Base-by-base conservation (phyloP, 2,888 invertebrate genomes). In the Baronia brevicornis region DNA sequence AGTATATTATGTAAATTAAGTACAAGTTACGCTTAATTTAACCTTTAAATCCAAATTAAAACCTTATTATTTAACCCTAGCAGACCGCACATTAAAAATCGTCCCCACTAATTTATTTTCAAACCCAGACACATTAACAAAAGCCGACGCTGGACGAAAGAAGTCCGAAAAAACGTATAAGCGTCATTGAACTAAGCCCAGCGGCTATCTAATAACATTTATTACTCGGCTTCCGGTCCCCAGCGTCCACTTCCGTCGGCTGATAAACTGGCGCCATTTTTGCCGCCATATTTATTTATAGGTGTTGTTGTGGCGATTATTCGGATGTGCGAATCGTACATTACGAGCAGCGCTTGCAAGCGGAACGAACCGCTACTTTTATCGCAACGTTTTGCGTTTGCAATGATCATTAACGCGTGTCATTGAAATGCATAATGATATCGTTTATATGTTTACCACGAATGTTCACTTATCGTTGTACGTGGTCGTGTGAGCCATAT, bases 181-280 rank as follows among this genome's bases (percentile, higher is more conserved):
- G 65, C 67, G 59, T 55, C 50, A 57, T 60, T 48, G 59, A 72
- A 82, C 80, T 84, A 82, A 82, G 78, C 82, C 84, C 79, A 54
- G 64, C 61, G 79, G 82, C 82, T 80, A 82, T 82, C 82, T 82
- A 84, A 84, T 84, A 84, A 82, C 84, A 82, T 84, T 84, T 84
- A 84, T 84, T 80, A 79, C 79, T 59, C 62, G 48, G 64, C 65
- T 64, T 62, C 66, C 65, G 62, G 66, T 80, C 85, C 85, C 84
- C 64, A 65, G 80, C 60, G 84, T 69, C 84, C 84, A 80, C 80
- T 84, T 82, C 78, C 78, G 67, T 60, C 55, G 57, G 55, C 80
- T 84, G 85, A 85, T 85, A 85, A 84, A 85, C 77, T 72, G 82
- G 47, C 62, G 68, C 80, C 75, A 82, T 84, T 85, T 85, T 85